Conservation (phyloP, 2,888 invertebrate genomes). For the Sesia bembeciformis region DNA sequence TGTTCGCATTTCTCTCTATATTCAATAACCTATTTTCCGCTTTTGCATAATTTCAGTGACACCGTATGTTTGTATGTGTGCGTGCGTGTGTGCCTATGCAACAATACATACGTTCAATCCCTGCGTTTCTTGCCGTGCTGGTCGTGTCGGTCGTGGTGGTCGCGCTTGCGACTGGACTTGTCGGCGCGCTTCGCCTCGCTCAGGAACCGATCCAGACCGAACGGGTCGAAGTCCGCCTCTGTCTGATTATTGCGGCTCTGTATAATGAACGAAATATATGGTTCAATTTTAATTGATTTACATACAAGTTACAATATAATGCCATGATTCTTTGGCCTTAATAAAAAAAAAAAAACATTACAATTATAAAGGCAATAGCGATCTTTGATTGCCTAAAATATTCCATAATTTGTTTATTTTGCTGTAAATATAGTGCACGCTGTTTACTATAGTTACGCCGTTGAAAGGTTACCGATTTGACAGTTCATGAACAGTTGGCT, state of each 20-base stretch:
- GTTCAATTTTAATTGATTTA: not conserved
- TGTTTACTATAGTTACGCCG: too few species aligned
- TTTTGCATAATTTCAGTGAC: too few species aligned
- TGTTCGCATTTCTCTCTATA: too few species aligned
- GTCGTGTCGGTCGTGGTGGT: slow-evolving; percentile 20
- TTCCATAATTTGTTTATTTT: too few species aligned
- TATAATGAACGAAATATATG: not conserved
- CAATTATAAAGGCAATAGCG: not conserved
- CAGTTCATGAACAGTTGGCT: too few species aligned
- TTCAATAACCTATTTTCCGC: too few species aligned
- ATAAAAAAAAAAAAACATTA: not conserved
- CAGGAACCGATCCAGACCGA: slow-evolving; percentile 98
- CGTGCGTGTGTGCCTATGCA: too few species aligned
- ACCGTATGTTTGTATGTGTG: too few species aligned
- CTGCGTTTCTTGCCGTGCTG: not conserved
- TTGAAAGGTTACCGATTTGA: too few species aligned
- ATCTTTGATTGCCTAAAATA: too few species aligned
- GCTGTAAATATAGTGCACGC: too few species aligned
- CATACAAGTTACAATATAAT: not conserved
- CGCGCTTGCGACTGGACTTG: slow-evolving; percentile 60
- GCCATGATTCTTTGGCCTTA: not conserved
- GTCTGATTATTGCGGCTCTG: slow-evolving; percentile 39
- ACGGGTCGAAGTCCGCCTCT: slow-evolving; percentile 85
- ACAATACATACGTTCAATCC: not conserved
- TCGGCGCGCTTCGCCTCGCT: slow-evolving; percentile 94